Evolutionary conservation across 1,140 invertebrate species (phyloP).

Genomic region (Ladona fulva): DNA sequence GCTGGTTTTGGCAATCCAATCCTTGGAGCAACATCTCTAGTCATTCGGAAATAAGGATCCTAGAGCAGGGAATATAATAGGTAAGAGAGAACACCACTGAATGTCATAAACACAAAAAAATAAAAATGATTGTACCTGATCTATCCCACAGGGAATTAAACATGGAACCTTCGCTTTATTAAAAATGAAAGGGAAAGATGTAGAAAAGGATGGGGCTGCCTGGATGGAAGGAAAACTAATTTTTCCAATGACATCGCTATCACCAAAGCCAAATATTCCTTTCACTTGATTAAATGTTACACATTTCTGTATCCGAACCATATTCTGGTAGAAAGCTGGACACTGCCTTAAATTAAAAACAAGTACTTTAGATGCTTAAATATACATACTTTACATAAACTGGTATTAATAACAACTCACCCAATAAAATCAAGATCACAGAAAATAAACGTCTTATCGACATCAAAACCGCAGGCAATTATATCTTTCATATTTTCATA

Average conservation of each 20-base stretch:
- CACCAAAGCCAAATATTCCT: slow-evolving; percentile 96
- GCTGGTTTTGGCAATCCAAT: slow-evolving; percentile 87
- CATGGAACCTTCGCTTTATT: slow-evolving; percentile 74
- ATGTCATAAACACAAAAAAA: background rate
- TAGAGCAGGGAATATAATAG: slow-evolving; percentile 29
- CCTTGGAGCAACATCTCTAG: slow-evolving; percentile 87
- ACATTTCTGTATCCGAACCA: slow-evolving; percentile 60
- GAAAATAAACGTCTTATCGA: slow-evolving; percentile 96
- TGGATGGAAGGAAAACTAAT: slow-evolving; percentile 94
- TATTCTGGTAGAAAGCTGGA: slow-evolving; percentile 86
- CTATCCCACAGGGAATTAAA: slow-evolving; percentile 97
- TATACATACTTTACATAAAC: background rate
- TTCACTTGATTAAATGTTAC: slow-evolving; percentile 60
- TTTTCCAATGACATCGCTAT: slow-evolving; percentile 93
- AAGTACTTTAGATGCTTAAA: background rate
- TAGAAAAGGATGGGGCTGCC: slow-evolving; percentile 88
- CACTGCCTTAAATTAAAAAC: slow-evolving; percentile 51
- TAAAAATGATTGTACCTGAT: slow-evolving; percentile 57
- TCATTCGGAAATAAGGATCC: slow-evolving; percentile 99
- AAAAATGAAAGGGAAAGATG: slow-evolving; percentile 95
- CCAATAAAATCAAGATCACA: slow-evolving; percentile 91
- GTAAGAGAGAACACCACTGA: background rate
- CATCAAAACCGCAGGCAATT: slow-evolving; percentile 94
- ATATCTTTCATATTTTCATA: slow-evolving; percentile 96
- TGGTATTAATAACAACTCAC: slow-evolving; percentile 39